These are phyloP conservation scores for Corbicula japonica DNA, from an alignment of 2,888 invertebrate species.

Conservation along the genomic window DNA sequence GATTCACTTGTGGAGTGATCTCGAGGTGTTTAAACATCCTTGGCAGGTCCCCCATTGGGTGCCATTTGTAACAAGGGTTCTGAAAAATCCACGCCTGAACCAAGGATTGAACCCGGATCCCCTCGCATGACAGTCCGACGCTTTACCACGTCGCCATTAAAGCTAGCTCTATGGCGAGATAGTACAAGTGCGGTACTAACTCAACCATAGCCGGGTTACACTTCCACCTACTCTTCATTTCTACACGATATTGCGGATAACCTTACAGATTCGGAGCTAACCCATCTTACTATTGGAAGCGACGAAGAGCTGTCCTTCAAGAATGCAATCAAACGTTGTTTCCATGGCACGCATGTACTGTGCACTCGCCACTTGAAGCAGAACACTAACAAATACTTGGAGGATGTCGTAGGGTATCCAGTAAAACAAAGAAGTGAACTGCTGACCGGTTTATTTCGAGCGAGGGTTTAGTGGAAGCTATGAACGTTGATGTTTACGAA, in stretches of 20 bases:
- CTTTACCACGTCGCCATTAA: too few relatives aligned
- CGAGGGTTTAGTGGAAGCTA: neutral
- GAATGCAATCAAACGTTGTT: conserved; percentile 24
- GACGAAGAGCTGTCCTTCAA: conserved; percentile 34
- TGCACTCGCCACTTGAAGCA: conserved; percentile 46
- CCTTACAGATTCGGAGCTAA: neutral
- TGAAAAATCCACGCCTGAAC: too few relatives aligned
- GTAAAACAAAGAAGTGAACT: neutral
- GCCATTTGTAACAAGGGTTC: too few relatives aligned
- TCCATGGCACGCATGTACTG: conserved; percentile 22
- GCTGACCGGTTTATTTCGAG: neutral
- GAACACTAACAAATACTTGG: conserved; percentile 33
- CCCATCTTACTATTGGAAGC: conserved; percentile 18
- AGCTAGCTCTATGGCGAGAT: too few relatives aligned
- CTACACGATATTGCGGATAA: neutral
- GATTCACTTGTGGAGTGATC: too few relatives aligned
- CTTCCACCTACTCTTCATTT: neutral
- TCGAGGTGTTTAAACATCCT: too few relatives aligned
- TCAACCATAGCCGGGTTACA: too few relatives aligned
- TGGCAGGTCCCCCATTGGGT: too few relatives aligned
- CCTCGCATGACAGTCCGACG: too few relatives aligned
- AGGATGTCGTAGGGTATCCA: conserved; percentile 11
- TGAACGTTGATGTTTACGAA: neutral
- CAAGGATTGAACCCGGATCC: too few relatives aligned
- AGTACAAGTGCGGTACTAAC: too few relatives aligned